Evolutionary conservation across 2,113 vertebrate genomes (phyloP), one percentile per base, ranked within the genome.

Genomic region (Spheniscus mendiculus): DNA sequence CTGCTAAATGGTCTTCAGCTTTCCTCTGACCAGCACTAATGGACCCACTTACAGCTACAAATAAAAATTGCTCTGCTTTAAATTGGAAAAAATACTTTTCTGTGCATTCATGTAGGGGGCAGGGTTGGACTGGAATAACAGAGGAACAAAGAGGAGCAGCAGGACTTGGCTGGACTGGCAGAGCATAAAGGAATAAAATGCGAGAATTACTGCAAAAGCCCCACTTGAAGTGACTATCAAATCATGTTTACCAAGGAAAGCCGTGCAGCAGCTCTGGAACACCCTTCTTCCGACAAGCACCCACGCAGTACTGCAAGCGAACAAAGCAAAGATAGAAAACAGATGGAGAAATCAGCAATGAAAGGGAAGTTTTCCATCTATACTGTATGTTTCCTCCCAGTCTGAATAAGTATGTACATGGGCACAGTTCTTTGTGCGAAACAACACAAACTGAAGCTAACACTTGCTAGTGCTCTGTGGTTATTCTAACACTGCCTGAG

Each of bases 121-220:
- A 79, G 62, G 49, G 73, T 9, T 29, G 89, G 89, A 42, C 65
- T 36, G 83, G 65, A 87, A 89, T 0, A 56, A 69, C 67, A 47
- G 70, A 62, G 88, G 92, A 50, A 89, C 94, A 92, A 93, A 95
- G 78, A 87, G 53, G 49, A 95, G 93, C 93, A 76, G 89, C 94
- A 58, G 89, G 95, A 36, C 89, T 49, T 56, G 42, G 85, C 92
- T 88, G 82, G 77, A 69, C 53, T 85, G 93, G 94, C 95, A 94
- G 91, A 65, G 58, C 65, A 73, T 4, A 79, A 76, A 89, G 94
- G 70, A 91, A 69, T 5, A 58, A 80, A 73, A 80, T 9, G 52
- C 0, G 38, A 94, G 94, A 94, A 47, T 49, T 44, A 10, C 91
- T 88, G 90, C 92, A 89, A 83, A 76, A 93, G 74, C 84, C 89